These are phyloP conservation scores for Agonopterix arenella DNA, from an alignment of 2,888 invertebrate species.

Conservation along the genomic window DNA sequence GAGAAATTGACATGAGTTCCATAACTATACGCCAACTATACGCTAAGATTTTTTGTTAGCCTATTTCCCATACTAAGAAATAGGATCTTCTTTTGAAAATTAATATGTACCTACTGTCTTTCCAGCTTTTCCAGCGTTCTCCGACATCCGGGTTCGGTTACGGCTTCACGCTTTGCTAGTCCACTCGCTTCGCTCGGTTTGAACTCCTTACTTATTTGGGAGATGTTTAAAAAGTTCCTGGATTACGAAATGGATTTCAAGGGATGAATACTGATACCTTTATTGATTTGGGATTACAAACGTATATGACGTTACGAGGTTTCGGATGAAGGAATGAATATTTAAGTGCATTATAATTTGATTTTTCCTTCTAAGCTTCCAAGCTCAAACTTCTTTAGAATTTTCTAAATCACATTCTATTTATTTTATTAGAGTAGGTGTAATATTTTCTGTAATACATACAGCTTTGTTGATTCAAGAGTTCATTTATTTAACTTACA, in stretches of 20 bases:
- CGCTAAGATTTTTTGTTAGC: no score
- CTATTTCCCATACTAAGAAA: no score
- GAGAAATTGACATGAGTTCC: no score
- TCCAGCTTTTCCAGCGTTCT: conserved; percentile 14
- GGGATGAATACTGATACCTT: conserved; percentile 27
- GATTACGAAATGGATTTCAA: conserved; percentile 43
- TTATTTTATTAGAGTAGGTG: no score
- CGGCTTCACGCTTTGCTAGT: conserved; percentile 54
- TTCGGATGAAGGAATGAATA: conserved; percentile 10
- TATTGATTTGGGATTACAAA: conserved; percentile 10
- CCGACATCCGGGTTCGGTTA: conserved; percentile 35
- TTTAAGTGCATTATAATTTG: conserved; percentile 4
- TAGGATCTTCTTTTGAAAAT: no score
- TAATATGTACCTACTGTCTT: no score
- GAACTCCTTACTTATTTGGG: conserved; percentile 55
- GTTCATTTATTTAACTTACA: no score
- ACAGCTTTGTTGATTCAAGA: no score
- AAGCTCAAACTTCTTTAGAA: not conserved
- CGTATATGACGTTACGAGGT: conserved; percentile 14
- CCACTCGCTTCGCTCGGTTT: conserved; percentile 50
- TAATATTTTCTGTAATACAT: no score
- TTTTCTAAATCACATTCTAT: no score
- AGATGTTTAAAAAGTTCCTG: conserved; percentile 52
- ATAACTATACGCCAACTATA: no score
- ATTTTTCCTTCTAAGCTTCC: not conserved